Evolutionary conservation across 2,888 invertebrate species (phyloP).

Genomic region (Hypolimnas misippus): DNA sequence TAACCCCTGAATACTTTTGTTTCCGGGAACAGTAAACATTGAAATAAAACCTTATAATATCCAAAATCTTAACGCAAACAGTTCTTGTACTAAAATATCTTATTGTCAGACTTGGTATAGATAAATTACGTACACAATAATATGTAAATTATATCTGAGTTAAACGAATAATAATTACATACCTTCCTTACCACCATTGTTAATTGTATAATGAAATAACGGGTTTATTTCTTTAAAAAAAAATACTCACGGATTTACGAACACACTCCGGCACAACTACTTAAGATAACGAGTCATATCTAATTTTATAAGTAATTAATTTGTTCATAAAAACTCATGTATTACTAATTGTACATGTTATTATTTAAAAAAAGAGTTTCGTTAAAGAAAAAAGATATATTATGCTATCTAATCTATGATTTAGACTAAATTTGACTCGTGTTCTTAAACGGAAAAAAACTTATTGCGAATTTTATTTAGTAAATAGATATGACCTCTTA

Average conservation of each 20-base stretch:
- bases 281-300: slow-evolving; percentile 7
- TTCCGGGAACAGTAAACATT: no score
- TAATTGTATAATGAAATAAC: slow-evolving; percentile 28
- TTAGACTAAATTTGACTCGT: slow-evolving; percentile 1
- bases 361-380: slow-evolving; percentile 8
- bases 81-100: no score
- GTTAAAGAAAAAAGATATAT: not conserved
- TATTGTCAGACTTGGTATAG: not conserved
- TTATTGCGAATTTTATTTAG: slow-evolving; percentile 14
- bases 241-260: slow-evolving; percentile 18
- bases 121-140: slow-evolving; percentile 3
- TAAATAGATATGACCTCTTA: slow-evolving; percentile 28
- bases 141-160: not conserved
- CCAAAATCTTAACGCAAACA: no score
- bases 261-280: slow-evolving; percentile 5
- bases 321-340: slow-evolving; percentile 9
- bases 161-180: slow-evolving; percentile 25
- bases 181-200: slow-evolving; percentile 26
- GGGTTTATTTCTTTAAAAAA: slow-evolving; percentile 25
- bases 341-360: slow-evolving; percentile 7
- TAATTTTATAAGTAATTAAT: slow-evolving; percentile 17
- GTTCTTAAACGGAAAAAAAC: slow-evolving; percentile 12
- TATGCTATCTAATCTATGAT: slow-evolving; percentile 5
- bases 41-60: no score
- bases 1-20: no score